A percentile compares a stretch with the other conserved stretches of the same genome.
Evolutionary conservation across 2,113 vertebrate species (phyloP).

Genomic region (Anarrhichthys ocellatus): DNA sequence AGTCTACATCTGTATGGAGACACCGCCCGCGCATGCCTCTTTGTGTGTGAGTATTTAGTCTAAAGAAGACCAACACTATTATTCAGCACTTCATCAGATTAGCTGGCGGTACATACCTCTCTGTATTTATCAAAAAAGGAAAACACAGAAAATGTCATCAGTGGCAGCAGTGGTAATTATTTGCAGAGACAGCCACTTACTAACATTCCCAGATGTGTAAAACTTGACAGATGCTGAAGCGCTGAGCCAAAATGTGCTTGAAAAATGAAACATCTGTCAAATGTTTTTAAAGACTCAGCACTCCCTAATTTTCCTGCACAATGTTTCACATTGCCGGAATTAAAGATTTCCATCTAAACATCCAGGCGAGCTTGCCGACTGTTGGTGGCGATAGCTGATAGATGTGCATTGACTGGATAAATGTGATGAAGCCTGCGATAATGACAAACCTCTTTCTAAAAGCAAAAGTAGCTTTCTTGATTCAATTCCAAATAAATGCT

Average conservation of each 20-base stretch:
- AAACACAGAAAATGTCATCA: slow-evolving; percentile 25
- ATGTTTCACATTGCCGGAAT: slow-evolving; percentile 42
- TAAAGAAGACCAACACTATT: slow-evolving; percentile 10
- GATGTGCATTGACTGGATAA: background rate
- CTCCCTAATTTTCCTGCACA: slow-evolving; percentile 37
- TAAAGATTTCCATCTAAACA: slow-evolving; percentile 34
- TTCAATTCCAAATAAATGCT: slow-evolving; percentile 30
- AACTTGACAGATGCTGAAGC: slow-evolving; percentile 38
- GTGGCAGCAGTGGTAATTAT: slow-evolving; percentile 12
- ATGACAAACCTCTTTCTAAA: slow-evolving; percentile 15
- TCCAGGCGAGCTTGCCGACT: slow-evolving; percentile 14
- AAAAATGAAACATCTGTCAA: slow-evolving; percentile 60
- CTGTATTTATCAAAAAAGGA: slow-evolving; percentile 8
- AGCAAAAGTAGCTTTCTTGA: slow-evolving; percentile 38
- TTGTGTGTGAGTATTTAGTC: background rate
- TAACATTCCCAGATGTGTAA: slow-evolving; percentile 48
- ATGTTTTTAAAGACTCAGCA: slow-evolving; percentile 43
- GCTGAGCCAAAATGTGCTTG: slow-evolving; percentile 24
- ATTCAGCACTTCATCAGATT: slow-evolving; percentile 20
- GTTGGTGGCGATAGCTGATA: background rate
- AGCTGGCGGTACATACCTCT: background rate
- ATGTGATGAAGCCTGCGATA: slow-evolving; percentile 1
- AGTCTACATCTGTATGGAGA: slow-evolving; percentile 21
- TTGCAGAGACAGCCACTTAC: slow-evolving; percentile 28
- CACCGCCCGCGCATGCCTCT: background rate